Evolutionary conservation across 2,888 invertebrate genomes (phyloP), one percentile per base, ranked within the genome.

Genomic region (Malachius bipustulatus): DNA sequence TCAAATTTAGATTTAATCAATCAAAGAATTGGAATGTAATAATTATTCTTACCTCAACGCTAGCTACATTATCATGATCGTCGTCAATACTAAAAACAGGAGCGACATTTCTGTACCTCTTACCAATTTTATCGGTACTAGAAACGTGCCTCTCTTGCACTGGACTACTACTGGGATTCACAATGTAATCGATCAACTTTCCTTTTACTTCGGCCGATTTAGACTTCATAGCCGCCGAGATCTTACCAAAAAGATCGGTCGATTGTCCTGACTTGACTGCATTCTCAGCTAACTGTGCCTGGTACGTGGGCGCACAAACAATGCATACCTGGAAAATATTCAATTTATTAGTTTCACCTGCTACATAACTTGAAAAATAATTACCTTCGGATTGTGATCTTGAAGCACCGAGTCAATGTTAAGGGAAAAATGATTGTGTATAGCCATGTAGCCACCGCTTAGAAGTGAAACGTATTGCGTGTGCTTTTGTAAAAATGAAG

Each of bases 41-140:
- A 14, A 31, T 4, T 31, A 26, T 65, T 44, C 47, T 49, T 44
- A 60, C 66, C 51, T 64, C 57, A 46, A 61, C 44, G 41, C 57
- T 46, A 44, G 63, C 52, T 41, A 68, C 63, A 43, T 69, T 70
- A 52, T 77, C 77, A 44, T 76, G 73, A 57, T 91, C 90, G 55
- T 91, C 93, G 51, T 89, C 90, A 54, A 94, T 90, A 59, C 89
- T 89, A 59, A 96, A 96, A 4, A 94, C 89, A 4, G 90, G 88
- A 1, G 85, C 83, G 36, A 87, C 82, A 64, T 88, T 88, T 47
- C 90, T 73, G 59, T 91, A 90, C 28, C 85, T 73, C 61, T 82
- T 89, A n/a, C 85, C 83, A 49, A 82, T 77, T 56, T 78, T 77
- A 53, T 90, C 88, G 37, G 69, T 73, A 45, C 82, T 82, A 35